Percentiles rank a stretch among this genome's conserved stretches.
Conservation (phyloP, 2,888 invertebrate genomes). For the Hirudinaria manillensis region DNA sequence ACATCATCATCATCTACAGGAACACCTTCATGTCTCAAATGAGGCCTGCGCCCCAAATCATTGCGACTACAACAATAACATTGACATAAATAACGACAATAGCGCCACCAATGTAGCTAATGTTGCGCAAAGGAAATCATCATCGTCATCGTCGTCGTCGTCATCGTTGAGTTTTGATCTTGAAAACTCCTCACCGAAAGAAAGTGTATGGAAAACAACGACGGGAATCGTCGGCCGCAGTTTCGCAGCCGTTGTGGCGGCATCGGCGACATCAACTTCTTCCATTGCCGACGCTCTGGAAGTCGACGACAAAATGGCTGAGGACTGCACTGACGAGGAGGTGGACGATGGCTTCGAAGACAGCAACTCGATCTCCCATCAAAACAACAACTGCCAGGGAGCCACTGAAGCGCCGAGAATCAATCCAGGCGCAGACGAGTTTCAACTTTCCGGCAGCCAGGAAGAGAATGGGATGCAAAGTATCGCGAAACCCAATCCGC, state of each 20-base stretch:
- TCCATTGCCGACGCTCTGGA: neutral
- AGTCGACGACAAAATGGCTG: neutral
- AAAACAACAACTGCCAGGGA: neutral
- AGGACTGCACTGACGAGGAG: slow-evolving; percentile 7
- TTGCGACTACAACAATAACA: neutral
- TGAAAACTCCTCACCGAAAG: no score
- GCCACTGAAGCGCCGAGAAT: neutral
- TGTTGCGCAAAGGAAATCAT: no score
- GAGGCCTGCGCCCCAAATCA: neutral
- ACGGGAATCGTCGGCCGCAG: neutral
- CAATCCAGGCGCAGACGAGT: no score
- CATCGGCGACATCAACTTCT: no score
- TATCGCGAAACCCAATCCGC: neutral
- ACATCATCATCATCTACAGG: neutral
- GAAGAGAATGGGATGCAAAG: neutral
- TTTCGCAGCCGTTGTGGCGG: no score
- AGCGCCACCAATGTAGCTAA: neutral
- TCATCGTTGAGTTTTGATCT: no score
- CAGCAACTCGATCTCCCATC: neutral
- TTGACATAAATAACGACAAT: neutral
- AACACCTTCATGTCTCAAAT: no score
- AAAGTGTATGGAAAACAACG: neutral
- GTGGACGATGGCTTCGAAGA: neutral
- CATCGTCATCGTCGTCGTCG: no score
- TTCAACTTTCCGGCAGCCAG: no score